A percentile compares a stretch with the other conserved stretches of the same genome.
phyloP scores from a whole-genome alignment of 2,888 invertebrate species.

The Sepioteuthis lessoniana region DNA sequence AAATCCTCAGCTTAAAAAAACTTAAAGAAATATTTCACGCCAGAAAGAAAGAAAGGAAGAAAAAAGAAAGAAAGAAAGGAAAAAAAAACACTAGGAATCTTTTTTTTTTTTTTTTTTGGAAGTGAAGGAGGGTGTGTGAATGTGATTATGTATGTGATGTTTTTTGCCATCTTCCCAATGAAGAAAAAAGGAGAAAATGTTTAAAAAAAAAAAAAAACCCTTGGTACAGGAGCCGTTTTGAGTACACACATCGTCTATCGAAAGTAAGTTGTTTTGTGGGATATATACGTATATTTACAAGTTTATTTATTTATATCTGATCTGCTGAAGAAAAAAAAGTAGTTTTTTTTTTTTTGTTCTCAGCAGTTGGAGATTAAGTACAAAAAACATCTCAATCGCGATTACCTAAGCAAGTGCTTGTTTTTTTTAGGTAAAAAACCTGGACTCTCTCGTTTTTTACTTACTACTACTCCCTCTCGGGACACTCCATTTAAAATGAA shows the following conservation, averaged over 20 bases:
- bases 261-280: conserved; percentile 18
- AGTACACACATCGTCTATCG: not conserved
- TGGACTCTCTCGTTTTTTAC: not conserved
- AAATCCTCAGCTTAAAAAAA: not conserved
- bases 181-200: conserved; percentile 10
- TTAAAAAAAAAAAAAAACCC: not conserved
- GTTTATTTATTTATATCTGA: not conserved
- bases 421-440: not conserved
- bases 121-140: not conserved
- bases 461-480: not conserved
- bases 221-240: conserved; percentile 11
- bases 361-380: not conserved
- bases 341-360: conserved; percentile 24
- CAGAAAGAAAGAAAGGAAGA: not conserved
- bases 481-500: not conserved
- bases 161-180: not conserved
- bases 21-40: not conserved
- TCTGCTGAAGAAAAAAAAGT: not conserved
- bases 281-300: not conserved
- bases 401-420: conserved; percentile 6
- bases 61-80: not conserved
- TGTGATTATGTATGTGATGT: conserved; percentile 3
- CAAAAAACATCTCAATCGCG: not conserved
- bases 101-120: conserved; percentile 17
- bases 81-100: not conserved